These are phyloP conservation scores for Nicator chloris DNA, from an alignment of 2,113 vertebrate species.

Conservation along the genomic window DNA sequence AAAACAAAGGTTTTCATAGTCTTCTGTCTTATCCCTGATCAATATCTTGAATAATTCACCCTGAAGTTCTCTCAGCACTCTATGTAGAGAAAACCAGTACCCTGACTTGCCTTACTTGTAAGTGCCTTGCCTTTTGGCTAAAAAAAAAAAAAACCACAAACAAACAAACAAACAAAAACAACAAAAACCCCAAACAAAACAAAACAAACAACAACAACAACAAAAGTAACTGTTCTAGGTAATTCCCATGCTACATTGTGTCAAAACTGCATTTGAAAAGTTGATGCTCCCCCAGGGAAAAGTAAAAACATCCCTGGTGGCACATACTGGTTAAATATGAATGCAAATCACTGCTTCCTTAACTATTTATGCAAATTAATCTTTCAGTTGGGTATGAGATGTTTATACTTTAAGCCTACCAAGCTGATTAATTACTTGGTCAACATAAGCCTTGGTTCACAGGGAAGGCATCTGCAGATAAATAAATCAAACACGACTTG, in stretches of 20 bases:
- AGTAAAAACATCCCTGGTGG: not conserved
- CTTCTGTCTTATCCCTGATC: not conserved
- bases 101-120: not conserved
- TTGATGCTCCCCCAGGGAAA: not conserved
- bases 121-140: not conserved
- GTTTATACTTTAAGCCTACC: not conserved
- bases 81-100: not conserved
- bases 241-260: fast-evolving
- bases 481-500: not conserved
- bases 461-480: not conserved
- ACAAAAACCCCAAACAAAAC: not conserved
- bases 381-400: not conserved
- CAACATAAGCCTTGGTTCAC: not conserved
- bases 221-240: not conserved
- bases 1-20: not conserved
- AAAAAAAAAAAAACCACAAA: not conserved
- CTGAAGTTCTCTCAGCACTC: not conserved
- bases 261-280: not conserved
- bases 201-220: not conserved
- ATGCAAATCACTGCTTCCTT: not conserved
- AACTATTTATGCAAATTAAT: not conserved
- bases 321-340: not conserved
- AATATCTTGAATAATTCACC: not conserved
- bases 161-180: not conserved
- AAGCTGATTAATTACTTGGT: not conserved